A percentile compares a stretch with the other conserved stretches of the same genome.
Conservation (phyloP, 2,888 invertebrate genomes). For the Diploptera punctata region DNA sequence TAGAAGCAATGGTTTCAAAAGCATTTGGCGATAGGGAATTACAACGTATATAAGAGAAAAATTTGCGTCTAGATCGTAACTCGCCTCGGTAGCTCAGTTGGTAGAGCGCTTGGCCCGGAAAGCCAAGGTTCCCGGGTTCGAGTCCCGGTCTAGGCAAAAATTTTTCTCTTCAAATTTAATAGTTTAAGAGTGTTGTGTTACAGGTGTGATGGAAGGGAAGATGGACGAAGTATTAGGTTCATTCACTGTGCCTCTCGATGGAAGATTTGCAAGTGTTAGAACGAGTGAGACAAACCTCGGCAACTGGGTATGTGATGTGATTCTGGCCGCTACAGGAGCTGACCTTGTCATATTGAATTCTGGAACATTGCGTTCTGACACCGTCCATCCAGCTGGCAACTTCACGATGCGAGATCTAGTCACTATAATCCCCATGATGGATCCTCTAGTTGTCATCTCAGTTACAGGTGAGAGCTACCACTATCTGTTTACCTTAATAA, state of each 20-base stretch:
- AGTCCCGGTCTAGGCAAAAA: too few species aligned
- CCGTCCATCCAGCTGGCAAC: constrained; percentile 79
- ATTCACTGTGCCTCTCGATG: constrained; percentile 87
- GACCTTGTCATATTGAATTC: constrained; percentile 88
- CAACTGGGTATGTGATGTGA: constrained; percentile 76
- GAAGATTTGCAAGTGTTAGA: constrained; percentile 79
- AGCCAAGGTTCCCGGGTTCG: too few species aligned
- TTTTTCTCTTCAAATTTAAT: too few species aligned
- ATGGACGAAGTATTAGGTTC: constrained; percentile 84
- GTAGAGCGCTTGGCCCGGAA: too few species aligned
- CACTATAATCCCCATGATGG: constrained; percentile 84
- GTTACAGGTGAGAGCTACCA: constrained; percentile 69
- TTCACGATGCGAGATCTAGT: constrained; percentile 86
- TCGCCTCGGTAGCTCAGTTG: too few species aligned
- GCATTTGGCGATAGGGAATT: too few species aligned
- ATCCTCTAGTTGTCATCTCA: constrained; percentile 79
- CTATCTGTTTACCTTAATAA: too few species aligned
- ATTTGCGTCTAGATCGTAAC: too few species aligned
- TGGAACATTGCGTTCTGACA: constrained; percentile 82
- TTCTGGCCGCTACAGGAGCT: constrained; percentile 83
- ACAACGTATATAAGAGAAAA: too few species aligned
- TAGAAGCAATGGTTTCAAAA: too few species aligned
- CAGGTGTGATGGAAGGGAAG: constrained; percentile 81
- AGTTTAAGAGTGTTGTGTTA: too few species aligned
- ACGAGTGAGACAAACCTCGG: constrained; percentile 90